A percentile compares a stretch with the other conserved stretches of the same genome.
Evolutionary conservation across 1,140 invertebrate genomes (phyloP).

Genomic region (Coptotermes formosanus): DNA sequence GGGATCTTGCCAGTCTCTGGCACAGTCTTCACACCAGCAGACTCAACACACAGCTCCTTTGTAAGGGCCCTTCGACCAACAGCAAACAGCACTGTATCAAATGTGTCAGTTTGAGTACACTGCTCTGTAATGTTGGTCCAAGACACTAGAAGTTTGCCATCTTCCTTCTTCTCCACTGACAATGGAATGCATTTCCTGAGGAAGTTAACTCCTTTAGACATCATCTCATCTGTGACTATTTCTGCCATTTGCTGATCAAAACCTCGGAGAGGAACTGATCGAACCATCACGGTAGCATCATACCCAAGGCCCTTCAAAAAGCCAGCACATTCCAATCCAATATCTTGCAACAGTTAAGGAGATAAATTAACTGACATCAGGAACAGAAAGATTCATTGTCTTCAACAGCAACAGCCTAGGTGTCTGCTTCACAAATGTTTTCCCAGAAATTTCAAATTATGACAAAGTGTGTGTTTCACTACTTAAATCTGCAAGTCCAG

Average conservation of each 20-base stretch:
- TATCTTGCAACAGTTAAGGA: slow-evolving; percentile 58
- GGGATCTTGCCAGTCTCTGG: slow-evolving; percentile 66
- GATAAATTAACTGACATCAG: neutral
- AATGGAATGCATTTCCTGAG: slow-evolving; percentile 74
- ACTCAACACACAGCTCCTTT: slow-evolving; percentile 63
- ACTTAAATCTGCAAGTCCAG: too few relatives aligned
- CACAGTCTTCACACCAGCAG: slow-evolving; percentile 63
- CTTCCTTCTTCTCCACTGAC: slow-evolving; percentile 67
- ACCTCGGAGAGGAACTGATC: slow-evolving; percentile 89
- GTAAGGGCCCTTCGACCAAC: slow-evolving; percentile 75
- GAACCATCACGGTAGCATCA: slow-evolving; percentile 86
- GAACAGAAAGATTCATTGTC: too few relatives aligned
- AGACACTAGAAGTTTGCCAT: slow-evolving; percentile 67
- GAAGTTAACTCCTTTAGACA: slow-evolving; percentile 80
- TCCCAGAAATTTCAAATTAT: too few relatives aligned
- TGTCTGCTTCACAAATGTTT: too few relatives aligned
- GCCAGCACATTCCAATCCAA: slow-evolving; percentile 95
- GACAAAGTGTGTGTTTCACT: too few relatives aligned
- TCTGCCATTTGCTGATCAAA: slow-evolving; percentile 98
- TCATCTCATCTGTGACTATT: slow-evolving; percentile 81
- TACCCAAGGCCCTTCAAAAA: slow-evolving; percentile 88
- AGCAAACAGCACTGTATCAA: slow-evolving; percentile 83
- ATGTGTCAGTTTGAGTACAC: slow-evolving; percentile 56
- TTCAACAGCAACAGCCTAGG: too few relatives aligned
- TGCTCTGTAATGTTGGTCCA: slow-evolving; percentile 56